Evolutionary conservation across 2,888 invertebrate genomes (phyloP).

Genomic region (Perizoma flavofasciatum): DNA sequence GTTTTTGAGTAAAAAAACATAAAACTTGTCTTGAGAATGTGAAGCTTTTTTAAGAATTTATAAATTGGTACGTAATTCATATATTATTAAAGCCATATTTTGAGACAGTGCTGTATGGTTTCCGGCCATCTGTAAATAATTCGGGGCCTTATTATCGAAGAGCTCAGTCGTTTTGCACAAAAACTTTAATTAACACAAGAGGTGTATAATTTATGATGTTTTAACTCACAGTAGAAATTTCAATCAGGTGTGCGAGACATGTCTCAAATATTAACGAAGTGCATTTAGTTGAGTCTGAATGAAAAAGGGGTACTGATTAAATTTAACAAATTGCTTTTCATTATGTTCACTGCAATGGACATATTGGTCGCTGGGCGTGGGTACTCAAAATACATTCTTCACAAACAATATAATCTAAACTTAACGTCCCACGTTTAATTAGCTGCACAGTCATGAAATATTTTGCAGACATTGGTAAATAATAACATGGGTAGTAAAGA

Average conservation of each 20-base stretch:
- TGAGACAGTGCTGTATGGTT: conserved; percentile 20
- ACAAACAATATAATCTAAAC: conserved; percentile 17
- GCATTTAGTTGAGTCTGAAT: conserved; percentile 30
- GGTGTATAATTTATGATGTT: conserved; percentile 63
- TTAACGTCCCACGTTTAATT: conserved; percentile 17
- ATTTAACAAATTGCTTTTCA: conserved; percentile 21
- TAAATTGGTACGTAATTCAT: conserved; percentile 12
- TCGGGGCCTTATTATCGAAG: conserved; percentile 46
- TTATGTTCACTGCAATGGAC: conserved; percentile 6
- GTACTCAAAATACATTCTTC: conserved; percentile 16
- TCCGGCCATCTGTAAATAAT: conserved; percentile 37
- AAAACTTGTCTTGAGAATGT: conserved; percentile 10
- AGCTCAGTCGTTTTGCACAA: conserved; percentile 46
- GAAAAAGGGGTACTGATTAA: conserved; percentile 23
- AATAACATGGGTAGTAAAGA: neutral
- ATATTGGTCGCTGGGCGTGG: conserved; percentile 3
- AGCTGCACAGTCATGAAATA: conserved; percentile 8
- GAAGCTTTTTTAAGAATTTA: conserved; percentile 7
- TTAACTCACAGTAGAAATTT: conserved; percentile 52
- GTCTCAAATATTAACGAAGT: conserved; percentile 37
- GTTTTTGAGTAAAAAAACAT: conserved; percentile 6
- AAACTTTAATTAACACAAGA: conserved; percentile 55
- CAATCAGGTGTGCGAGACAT: conserved; percentile 33
- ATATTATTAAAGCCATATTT: conserved; percentile 18
- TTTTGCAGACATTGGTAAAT: neutral